Conservation (phyloP, 2,888 invertebrate genomes). For the Drosophila demipolita region DNA sequence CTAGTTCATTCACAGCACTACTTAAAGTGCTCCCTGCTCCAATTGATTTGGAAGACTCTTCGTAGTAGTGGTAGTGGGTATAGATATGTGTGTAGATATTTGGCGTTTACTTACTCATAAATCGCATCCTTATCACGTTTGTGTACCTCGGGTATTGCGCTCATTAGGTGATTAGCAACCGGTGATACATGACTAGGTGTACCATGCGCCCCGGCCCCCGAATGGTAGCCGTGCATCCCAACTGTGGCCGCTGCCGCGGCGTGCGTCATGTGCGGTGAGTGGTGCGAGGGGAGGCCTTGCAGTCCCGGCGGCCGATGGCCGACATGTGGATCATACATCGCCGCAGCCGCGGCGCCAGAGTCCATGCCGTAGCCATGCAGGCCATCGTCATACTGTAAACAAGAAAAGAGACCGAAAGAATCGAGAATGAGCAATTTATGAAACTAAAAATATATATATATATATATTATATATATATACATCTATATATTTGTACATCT, state of each 20-base stretch:
- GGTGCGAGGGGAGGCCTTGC: slow-evolving; percentile 89
- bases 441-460: neutral
- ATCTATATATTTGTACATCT: slow-evolving; percentile 7
- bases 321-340: slow-evolving; percentile 92
- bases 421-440: neutral
- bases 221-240: slow-evolving; percentile 87
- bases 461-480: slow-evolving; percentile 10
- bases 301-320: slow-evolving; percentile 87
- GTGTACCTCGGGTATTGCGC: slow-evolving; percentile 94
- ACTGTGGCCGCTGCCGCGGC: slow-evolving; percentile 87
- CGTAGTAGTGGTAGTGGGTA: neutral
- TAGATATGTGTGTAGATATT: neutral
- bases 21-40: neutral
- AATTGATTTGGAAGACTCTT: neutral
- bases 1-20: slow-evolving; percentile 31
- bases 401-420: neutral
- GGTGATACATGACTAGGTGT: slow-evolving; percentile 93
- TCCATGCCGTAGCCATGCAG: slow-evolving; percentile 95
- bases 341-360: slow-evolving; percentile 87
- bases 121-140: slow-evolving; percentile 99
- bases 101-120: slow-evolving; percentile 93
- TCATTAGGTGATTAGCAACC: slow-evolving; percentile 94
- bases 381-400: slow-evolving; percentile 94
- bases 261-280: slow-evolving; percentile 93
- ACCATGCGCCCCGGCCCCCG: slow-evolving; percentile 85